phyloP scores from a whole-genome alignment of 2,113 vertebrate species.

The Ptyas mucosa region DNA sequence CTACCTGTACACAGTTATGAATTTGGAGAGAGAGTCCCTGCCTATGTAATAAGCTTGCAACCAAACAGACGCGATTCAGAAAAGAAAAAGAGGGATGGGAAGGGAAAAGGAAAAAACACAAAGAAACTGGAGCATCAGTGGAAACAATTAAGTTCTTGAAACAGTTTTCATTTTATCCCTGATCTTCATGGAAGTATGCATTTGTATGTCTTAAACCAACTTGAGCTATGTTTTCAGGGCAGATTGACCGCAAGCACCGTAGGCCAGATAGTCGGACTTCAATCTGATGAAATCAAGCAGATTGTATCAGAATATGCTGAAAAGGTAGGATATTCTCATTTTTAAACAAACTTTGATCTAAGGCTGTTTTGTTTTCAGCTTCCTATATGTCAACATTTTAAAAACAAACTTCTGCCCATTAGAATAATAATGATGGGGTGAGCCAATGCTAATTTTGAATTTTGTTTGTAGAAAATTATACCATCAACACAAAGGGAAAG shows the following conservation, averaged over 20 bases:
- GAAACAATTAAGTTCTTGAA: neutral
- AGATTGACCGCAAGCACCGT: slow-evolving; percentile 88
- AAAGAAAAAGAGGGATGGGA: neutral
- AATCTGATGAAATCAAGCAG: slow-evolving; percentile 94
- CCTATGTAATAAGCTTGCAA: neutral
- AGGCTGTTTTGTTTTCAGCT: slow-evolving; percentile 7
- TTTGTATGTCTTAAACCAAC: neutral
- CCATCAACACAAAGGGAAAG: neutral
- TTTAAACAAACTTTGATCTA: neutral
- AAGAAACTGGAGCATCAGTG: neutral
- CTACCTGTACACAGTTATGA: too few relatives aligned
- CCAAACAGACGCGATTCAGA: neutral
- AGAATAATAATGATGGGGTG: neutral
- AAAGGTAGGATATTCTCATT: slow-evolving; percentile 65
- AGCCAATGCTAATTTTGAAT: neutral
- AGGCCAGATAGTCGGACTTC: slow-evolving; percentile 92
- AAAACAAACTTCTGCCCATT: neutral
- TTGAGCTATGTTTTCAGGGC: slow-evolving; percentile 72
- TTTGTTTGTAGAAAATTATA: neutral
- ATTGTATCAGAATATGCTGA: slow-evolving; percentile 91
- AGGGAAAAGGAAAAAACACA: neutral
- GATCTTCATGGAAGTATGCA: neutral
- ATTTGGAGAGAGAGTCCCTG: neutral
- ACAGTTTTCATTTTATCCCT: neutral
- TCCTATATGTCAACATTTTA: neutral